Evolutionary conservation across 2,797 vertebrate species (phyloP).

Genomic region (Netta rufina): DNA sequence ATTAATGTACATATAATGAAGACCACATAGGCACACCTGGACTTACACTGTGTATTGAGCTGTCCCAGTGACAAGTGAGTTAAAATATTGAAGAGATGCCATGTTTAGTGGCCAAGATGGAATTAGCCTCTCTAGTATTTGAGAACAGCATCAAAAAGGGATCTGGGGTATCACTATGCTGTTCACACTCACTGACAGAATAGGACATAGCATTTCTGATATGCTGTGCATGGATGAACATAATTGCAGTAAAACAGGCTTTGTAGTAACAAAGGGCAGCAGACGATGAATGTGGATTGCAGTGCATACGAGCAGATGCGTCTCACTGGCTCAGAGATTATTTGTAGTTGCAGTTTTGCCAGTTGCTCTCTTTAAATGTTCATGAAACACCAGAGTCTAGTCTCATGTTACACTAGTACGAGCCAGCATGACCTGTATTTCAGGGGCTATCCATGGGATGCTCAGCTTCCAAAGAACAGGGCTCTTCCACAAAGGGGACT

Average conservation of each 20-base stretch:
- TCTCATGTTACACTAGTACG: neutral
- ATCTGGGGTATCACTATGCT: neutral
- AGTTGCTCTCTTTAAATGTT: neutral
- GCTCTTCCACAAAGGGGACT: neutral
- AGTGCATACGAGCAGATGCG: slow-evolving; percentile 32
- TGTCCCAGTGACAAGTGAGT: neutral
- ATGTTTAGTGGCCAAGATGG: neutral
- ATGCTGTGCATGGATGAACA: neutral
- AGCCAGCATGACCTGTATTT: neutral
- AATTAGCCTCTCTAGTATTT: neutral
- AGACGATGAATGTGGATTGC: slow-evolving; percentile 18
- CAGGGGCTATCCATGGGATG: neutral
- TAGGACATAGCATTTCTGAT: neutral
- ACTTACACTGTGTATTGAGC: neutral
- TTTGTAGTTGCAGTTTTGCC: slow-evolving; percentile 22
- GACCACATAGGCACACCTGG: neutral
- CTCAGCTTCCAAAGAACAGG: neutral
- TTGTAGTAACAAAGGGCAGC: slow-evolving; percentile 17
- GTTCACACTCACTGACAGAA: neutral
- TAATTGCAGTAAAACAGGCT: slow-evolving; percentile 2
- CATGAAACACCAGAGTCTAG: neutral
- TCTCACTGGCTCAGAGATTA: neutral
- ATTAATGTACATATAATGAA: neutral
- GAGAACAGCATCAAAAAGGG: neutral
- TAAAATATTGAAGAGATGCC: neutral